Percentiles rank a stretch among this genome's conserved stretches.
Conservation (phyloP, 2,113 vertebrate species). For the Amblyopsis rosae region DNA sequence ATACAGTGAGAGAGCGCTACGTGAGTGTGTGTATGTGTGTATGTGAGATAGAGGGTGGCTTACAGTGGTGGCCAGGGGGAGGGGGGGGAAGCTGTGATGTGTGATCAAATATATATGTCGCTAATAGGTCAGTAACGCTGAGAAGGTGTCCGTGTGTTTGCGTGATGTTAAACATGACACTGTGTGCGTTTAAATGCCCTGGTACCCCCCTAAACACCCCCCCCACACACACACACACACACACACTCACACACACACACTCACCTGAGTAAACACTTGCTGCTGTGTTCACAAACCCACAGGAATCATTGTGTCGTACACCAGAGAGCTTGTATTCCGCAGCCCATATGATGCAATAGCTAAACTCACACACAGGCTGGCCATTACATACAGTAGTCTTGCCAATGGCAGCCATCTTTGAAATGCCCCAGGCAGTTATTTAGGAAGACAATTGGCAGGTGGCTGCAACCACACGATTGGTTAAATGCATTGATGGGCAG, state of each 20-base stretch:
- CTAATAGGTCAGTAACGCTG: not conserved
- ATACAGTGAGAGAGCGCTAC: conserved; percentile 11
- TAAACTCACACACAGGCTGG: conserved; percentile 29
- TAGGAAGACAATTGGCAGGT: too few relatives aligned
- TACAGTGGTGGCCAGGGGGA: not conserved
- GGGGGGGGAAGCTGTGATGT: conserved; percentile 15
- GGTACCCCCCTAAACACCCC: too few relatives aligned
- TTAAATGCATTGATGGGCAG: conserved; percentile 12
- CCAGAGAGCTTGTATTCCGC: conserved; percentile 21
- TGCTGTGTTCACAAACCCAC: not conserved
- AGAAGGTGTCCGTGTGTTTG: conserved; percentile 2
- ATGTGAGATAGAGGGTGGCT: conserved; percentile 36
- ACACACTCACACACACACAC: not conserved
- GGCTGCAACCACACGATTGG: not conserved
- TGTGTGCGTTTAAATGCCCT: too few relatives aligned
- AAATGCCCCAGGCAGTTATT: too few relatives aligned
- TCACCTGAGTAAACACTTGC: not conserved
- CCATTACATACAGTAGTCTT: conserved; percentile 47
- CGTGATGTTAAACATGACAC: not conserved
- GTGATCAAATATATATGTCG: conserved; percentile 33
- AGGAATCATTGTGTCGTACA: not conserved
- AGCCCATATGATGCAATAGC: conserved; percentile 23
- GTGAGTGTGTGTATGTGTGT: conserved; percentile 8
- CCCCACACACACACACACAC: too few relatives aligned
- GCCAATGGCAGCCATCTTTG: not conserved